phyloP scores from a whole-genome alignment of 1,140 invertebrate genomes.

The Caerostris darwini region DNA sequence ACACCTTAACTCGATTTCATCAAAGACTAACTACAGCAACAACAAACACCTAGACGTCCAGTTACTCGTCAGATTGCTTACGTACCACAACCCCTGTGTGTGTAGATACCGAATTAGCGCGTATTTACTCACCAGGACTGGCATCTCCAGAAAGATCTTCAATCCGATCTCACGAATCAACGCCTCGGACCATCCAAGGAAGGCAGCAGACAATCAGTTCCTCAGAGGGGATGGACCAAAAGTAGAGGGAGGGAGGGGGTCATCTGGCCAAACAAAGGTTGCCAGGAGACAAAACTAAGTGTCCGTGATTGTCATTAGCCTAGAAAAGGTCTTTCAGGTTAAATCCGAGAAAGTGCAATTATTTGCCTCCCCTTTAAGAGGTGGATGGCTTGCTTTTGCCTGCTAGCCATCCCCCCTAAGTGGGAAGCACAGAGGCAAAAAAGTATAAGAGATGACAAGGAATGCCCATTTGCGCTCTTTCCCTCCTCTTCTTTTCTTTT shows the following conservation, averaged over 20 bases:
- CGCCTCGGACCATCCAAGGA: neutral
- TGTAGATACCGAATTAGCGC: neutral
- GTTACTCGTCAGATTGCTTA: constrained; percentile 34
- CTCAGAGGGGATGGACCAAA: neutral
- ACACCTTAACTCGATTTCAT: neutral
- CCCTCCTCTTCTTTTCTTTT: neutral
- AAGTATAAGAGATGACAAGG: constrained; percentile 47
- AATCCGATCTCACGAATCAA: constrained; percentile 42
- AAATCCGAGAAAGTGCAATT: constrained; percentile 68
- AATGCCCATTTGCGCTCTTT: constrained; percentile 55
- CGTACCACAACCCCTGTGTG: neutral
- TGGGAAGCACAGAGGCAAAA: neutral
- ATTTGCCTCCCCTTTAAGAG: constrained; percentile 67
- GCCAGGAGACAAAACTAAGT: constrained; percentile 43
- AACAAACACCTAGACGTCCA: neutral
- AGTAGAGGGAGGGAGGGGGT: neutral
- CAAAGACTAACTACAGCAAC: too few species aligned
- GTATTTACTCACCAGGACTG: constrained; percentile 22
- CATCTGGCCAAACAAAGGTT: constrained; percentile 31
- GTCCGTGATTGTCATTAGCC: constrained; percentile 69
- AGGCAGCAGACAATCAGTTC: neutral
- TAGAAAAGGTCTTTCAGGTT: constrained; percentile 59
- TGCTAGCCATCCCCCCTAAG: neutral
- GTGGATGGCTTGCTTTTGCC: neutral
- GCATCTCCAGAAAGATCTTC: neutral